phyloP scores from a whole-genome alignment of 2,888 invertebrate genomes.

The Caenorhabditis wallacei region DNA sequence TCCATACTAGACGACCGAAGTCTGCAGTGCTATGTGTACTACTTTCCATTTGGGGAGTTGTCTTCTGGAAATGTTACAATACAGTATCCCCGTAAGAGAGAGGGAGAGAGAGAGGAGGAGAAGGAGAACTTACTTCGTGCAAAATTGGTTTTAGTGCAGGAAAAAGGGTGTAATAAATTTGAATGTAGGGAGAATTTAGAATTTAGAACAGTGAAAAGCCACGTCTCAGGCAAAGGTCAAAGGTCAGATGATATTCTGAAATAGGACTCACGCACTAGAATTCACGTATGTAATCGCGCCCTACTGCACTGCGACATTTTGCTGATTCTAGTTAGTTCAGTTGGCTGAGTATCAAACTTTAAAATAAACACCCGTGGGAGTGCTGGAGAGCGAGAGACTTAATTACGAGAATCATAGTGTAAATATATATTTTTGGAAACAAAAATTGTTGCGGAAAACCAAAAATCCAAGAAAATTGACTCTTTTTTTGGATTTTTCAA shows the following conservation, averaged over 20 bases:
- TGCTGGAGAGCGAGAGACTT: no score
- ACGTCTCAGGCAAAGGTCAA: neutral
- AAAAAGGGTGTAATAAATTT: conserved; percentile 7
- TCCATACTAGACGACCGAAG: conserved; percentile 89
- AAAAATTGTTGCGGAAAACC: neutral
- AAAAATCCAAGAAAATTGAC: neutral
- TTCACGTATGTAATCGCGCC: no score
- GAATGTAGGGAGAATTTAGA: neutral
- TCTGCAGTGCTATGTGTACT: conserved; percentile 59
- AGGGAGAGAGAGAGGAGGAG: no score
- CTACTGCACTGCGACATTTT: no score
- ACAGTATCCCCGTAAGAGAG: no score
- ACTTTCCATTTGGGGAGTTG: conserved; percentile 43
- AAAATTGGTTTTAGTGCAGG: conserved; percentile 17
- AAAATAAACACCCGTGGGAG: no score
- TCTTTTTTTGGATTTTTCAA: neutral
- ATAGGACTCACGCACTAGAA: no score
- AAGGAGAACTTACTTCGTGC: conserved; percentile 11
- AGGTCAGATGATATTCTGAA: neutral
- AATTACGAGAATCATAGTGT: no score
- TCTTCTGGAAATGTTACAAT: conserved; percentile 15
- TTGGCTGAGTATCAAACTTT: no score
- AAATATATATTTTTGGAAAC: no score
- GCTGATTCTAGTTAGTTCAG: no score
- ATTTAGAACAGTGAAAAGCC: neutral